Percentiles rank a stretch among this genome's conserved stretches.
Evolutionary conservation across 2,797 vertebrate species (phyloP).

Genomic region (Dicrostonyx torquatus): DNA sequence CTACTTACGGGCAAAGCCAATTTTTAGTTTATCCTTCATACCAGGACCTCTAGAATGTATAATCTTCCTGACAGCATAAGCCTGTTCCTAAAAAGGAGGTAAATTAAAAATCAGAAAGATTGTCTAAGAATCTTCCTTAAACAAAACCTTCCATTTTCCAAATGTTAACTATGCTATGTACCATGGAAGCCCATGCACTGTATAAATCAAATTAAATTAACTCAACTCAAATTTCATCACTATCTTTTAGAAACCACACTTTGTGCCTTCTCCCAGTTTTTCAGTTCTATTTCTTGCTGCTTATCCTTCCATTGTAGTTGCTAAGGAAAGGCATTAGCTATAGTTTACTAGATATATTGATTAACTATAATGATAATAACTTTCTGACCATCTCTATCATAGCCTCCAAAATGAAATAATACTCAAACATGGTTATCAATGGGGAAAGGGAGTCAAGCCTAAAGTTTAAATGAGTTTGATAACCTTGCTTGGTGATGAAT

Average conservation of each 20-base stretch:
- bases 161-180: slow-evolving; percentile 22
- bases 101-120: slow-evolving; percentile 37
- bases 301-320: slow-evolving; percentile 31
- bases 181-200: background rate
- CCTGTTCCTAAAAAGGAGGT: slow-evolving; percentile 91
- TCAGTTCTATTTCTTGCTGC: background rate
- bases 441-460: slow-evolving; percentile 17
- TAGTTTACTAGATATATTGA: slow-evolving; percentile 34
- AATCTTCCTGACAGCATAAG: slow-evolving; percentile 92
- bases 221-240: background rate
- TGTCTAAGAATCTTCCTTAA: slow-evolving; percentile 1
- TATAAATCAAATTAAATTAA: slow-evolving; percentile 23
- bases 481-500: slow-evolving; percentile 24
- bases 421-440: slow-evolving; percentile 23
- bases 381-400: slow-evolving; percentile 54
- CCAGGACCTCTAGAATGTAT: slow-evolving; percentile 92
- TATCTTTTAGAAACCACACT: slow-evolving; percentile 34
- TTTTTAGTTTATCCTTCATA: slow-evolving; percentile 95
- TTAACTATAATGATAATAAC: background rate
- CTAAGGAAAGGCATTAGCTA: slow-evolving; percentile 39
- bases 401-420: slow-evolving; percentile 43
- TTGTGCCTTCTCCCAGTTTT: slow-evolving; percentile 34
- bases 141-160: background rate
- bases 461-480: slow-evolving; percentile 29
- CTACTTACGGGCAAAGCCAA: slow-evolving; percentile 93